These are phyloP conservation scores for Meteorus colon DNA, from an alignment of 2,888 invertebrate genomes.

Conservation along the genomic window DNA sequence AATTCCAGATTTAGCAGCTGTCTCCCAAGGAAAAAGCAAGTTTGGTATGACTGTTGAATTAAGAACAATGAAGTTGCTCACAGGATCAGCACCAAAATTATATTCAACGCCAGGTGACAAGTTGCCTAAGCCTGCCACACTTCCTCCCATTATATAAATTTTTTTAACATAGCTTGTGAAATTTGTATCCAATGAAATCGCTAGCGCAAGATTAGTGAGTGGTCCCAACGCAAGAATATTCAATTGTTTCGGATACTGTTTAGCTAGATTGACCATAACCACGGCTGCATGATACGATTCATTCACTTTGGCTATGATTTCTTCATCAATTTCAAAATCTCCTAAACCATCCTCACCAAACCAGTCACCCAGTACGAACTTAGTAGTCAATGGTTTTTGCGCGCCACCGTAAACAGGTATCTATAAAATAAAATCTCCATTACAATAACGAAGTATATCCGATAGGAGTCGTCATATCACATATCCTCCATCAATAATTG, in stretches of 20 bases:
- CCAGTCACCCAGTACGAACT: constrained; percentile 56
- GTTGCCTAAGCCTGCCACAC: constrained; percentile 67
- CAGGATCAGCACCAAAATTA: constrained; percentile 78
- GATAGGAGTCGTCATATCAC: not conserved
- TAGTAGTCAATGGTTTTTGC: constrained; percentile 62
- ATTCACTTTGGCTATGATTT: constrained; percentile 64
- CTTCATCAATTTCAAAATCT: constrained; percentile 70
- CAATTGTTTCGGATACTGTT: constrained; percentile 65
- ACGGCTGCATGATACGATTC: constrained; percentile 70
- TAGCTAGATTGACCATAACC: constrained; percentile 71
- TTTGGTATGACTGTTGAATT: constrained; percentile 67
- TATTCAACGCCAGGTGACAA: constrained; percentile 74
- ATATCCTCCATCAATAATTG: not conserved
- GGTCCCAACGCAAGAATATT: constrained; percentile 74
- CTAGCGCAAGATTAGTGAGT: constrained; percentile 76
- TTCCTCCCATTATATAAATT: constrained; percentile 69
- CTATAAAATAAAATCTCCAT: constrained; percentile 59
- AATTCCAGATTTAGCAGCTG: constrained; percentile 52
- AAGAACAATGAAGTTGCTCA: constrained; percentile 76
- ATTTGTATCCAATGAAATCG: constrained; percentile 70
- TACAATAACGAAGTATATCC: not conserved
- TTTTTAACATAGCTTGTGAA: constrained; percentile 64
- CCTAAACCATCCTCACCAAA: constrained; percentile 76
- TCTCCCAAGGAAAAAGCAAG: constrained; percentile 76
- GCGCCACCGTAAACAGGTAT: constrained; percentile 75